A percentile compares a stretch with the other conserved stretches of the same genome.
Conservation (phyloP, 2,888 invertebrate genomes). For the Leptinotarsa peninsularis region DNA sequence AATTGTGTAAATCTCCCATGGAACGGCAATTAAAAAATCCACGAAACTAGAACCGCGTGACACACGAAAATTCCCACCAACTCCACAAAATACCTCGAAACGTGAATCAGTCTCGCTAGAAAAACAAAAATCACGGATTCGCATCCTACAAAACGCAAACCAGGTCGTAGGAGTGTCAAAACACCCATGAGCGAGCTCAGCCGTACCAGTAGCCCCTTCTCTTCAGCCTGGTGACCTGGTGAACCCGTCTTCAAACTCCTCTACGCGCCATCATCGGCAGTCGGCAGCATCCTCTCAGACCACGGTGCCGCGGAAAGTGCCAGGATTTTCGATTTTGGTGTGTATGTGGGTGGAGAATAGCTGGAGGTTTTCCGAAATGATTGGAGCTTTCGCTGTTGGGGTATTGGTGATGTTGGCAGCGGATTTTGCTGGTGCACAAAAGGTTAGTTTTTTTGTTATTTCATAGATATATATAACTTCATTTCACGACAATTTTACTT, state of each 20-base stretch:
- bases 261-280: constrained; percentile 7
- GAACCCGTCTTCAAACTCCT: constrained; percentile 1
- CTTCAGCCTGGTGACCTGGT: constrained; percentile 25
- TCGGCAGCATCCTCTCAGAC: constrained; percentile 4
- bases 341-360: neutral
- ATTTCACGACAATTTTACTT: too few species aligned
- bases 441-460: neutral
- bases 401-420: constrained; percentile 4
- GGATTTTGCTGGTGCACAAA: neutral
- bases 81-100: constrained; percentile 1
- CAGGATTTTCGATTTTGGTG: neutral
- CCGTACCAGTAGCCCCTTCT: constrained; percentile 18
- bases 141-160: constrained; percentile 15
- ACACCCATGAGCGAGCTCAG: constrained; percentile 15
- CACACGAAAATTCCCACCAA: neutral
- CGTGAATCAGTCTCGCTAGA: constrained; percentile 3
- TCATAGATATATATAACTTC: neutral
- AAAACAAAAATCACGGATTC: neutral
- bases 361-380: neutral
- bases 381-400: neutral
- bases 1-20: neutral
- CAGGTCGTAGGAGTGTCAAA: constrained; percentile 26
- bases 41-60: neutral
- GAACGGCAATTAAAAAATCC: neutral
- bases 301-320: constrained; percentile 10